phyloP scores from a whole-genome alignment of 2,888 invertebrate genomes.

The Chesias legatella region DNA sequence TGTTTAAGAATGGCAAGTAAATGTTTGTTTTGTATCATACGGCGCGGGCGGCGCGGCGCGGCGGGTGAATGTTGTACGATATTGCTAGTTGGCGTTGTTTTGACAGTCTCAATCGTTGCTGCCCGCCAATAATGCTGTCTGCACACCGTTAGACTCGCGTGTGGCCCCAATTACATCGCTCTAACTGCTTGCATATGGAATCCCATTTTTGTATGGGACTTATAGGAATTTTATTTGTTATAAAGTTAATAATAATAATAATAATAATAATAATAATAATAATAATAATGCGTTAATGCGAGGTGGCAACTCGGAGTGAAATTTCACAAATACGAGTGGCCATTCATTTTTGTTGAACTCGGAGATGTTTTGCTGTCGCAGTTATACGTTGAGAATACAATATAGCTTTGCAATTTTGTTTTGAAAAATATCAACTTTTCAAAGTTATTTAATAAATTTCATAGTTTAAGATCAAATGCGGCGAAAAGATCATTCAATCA shows the following conservation, averaged over 20 bases:
- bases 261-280: too few species aligned
- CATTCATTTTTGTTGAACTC: too few species aligned
- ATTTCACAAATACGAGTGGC: slow-evolving; percentile 10
- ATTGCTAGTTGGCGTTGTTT: slow-evolving; percentile 73
- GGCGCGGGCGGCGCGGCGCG: too few species aligned
- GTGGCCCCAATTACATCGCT: slow-evolving; percentile 44
- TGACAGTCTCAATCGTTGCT: slow-evolving; percentile 70
- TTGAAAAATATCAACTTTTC: too few species aligned
- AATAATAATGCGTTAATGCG: slow-evolving; percentile 1
- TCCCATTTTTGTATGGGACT: slow-evolving; percentile 31
- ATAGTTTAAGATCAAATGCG: too few species aligned
- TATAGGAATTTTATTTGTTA: slow-evolving; percentile 14
- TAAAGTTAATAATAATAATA: slow-evolving; percentile 15
- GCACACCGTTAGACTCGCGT: slow-evolving; percentile 48
- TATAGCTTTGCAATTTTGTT: too few species aligned
- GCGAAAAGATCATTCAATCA: too few species aligned
- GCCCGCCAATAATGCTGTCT: slow-evolving; percentile 66
- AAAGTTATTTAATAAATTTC: too few species aligned
- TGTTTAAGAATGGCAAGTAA: slow-evolving; percentile 68
- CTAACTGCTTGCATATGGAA: slow-evolving; percentile 35
- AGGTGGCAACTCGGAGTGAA: slow-evolving; percentile 8
- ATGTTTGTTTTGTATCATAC: slow-evolving; percentile 77
- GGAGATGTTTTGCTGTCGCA: too few species aligned
- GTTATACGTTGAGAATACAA: too few species aligned
- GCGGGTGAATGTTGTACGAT: slow-evolving; percentile 69